These are phyloP conservation scores for Pemphredon lugubris DNA, from an alignment of 2,888 invertebrate genomes.

Conservation along the genomic window DNA sequence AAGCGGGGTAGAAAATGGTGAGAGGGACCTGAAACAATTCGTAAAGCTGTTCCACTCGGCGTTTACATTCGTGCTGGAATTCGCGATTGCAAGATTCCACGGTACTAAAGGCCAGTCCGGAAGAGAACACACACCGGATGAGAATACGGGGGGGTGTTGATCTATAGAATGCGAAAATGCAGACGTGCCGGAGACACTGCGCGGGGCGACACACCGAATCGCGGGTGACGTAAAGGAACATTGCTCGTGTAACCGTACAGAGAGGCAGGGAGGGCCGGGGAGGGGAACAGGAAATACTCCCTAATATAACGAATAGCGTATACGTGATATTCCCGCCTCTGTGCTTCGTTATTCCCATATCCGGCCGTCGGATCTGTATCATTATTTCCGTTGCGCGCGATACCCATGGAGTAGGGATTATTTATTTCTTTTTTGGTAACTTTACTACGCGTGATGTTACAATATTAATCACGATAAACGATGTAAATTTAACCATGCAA, in stretches of 20 bases:
- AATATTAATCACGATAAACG: too few species aligned
- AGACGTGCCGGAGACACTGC: conserved; percentile 22
- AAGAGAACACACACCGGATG: conserved; percentile 19
- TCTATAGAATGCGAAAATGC: conserved; percentile 38
- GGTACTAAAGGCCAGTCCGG: conserved; percentile 31
- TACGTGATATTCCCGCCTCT: conserved; percentile 31
- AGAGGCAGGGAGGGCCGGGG: conserved; percentile 1
- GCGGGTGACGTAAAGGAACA: conserved; percentile 19
- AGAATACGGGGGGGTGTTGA: conserved; percentile 18
- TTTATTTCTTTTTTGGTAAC: background rate
- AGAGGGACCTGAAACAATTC: conserved; percentile 62
- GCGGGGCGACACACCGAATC: conserved; percentile 15
- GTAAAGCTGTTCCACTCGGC: conserved; percentile 62
- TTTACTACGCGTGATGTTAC: too few species aligned
- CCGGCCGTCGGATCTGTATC: conserved; percentile 5
- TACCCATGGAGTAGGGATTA: background rate
- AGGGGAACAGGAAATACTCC: conserved; percentile 36
- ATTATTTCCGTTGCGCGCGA: conserved; percentile 10
- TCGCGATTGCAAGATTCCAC: conserved; percentile 76
- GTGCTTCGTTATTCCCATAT: background rate
- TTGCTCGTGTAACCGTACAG: too few species aligned
- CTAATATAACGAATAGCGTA: conserved; percentile 32
- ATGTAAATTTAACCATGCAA: background rate
- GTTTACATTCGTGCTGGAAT: conserved; percentile 75
- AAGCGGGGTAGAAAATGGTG: background rate